phyloP scores from a whole-genome alignment of 2,113 vertebrate species.

The Gulo gulo region DNA sequence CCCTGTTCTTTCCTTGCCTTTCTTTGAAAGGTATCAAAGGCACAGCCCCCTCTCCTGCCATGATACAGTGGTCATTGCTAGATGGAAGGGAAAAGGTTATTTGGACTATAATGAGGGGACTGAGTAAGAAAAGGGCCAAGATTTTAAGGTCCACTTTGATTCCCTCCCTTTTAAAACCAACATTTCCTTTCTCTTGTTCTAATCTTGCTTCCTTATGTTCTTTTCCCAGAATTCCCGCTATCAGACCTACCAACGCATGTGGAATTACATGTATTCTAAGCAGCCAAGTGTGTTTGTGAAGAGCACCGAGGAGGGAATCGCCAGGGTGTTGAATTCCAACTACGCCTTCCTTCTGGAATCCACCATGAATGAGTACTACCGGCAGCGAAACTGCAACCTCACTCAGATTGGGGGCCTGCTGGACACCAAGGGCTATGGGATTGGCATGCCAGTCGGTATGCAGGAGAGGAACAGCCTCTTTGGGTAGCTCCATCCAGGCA shows the following conservation, averaged over 20 bases:
- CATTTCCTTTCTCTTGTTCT: not conserved
- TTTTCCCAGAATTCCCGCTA: conserved; percentile 95
- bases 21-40: not conserved
- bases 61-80: rapidly evolving
- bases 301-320: conserved; percentile 98
- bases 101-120: rapidly evolving
- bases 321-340: conserved; percentile 97
- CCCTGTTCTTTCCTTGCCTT: not conserved
- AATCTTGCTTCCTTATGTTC: not conserved
- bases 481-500: conserved; percentile 42
- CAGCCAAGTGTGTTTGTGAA: conserved; percentile 98
- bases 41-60: not conserved
- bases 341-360: conserved; percentile 98
- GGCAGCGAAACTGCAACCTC: conserved; percentile 98
- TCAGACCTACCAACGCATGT: conserved; percentile 99
- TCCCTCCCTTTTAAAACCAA: not conserved
- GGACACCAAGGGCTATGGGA: conserved; percentile 99
- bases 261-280: conserved; percentile 99
- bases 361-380: conserved; percentile 99
- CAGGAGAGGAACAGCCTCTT: conserved; percentile 63
- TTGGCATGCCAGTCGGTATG: conserved; percentile 97
- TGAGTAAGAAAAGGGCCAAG: not conserved
- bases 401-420: conserved; percentile 98
- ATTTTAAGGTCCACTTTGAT: not conserved
- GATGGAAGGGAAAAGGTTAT: not conserved